Base-by-base conservation (phyloP, 1,140 invertebrate species). In the Drosophila takahashii region DNA sequence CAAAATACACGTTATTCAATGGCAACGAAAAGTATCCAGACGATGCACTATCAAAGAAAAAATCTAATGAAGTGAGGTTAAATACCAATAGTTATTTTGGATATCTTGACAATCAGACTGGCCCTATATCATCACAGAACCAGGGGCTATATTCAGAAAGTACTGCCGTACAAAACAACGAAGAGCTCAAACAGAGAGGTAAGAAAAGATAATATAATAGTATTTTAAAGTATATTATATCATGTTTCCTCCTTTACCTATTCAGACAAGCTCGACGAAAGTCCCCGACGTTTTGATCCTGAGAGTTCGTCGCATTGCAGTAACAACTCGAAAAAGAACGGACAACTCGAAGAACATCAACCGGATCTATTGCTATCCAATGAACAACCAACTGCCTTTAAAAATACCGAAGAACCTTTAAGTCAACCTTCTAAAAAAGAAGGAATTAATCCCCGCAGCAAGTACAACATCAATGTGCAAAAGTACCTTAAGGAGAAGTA, bases 401-500 rank as follows among this genome's bases (percentile, higher is more conserved):
- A 15, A 9, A 11, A 13, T 0, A 16, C 34, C 9, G n/a, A 50
- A 11, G 39, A 36, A 32, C 34, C 5, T 15, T 9, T 7, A 4
- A 22, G 3, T 18, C 16, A 39, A 22, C 15, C 7, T 10, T 11
- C 9, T 1, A 69, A 37, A 27, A 34, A 57, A 34, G 29, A 13
- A 51, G 47, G 29, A n/a, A 32, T 58, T 52, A 71, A 71, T 69
- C 67, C 80, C 26, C 80, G 56, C 22, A 77, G 57, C 53, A 77
- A 81, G 61, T 85, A 85, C 51, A 85, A 85, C 45, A 79, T 51
- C 18, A 81, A 69, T 67, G 78, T 78, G 34, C 83, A 84, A 65
- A 79, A 80, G 51, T 84, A 84, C 62, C 47, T 84, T 13, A 76
- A 69, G 45, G 61, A 67, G 1, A 87, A 77, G 59, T 84, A 81